Evolutionary conservation across 2,888 invertebrate species (phyloP), one percentile per base, ranked within the genome.

Genomic region (Parnassius glacialis): DNA sequence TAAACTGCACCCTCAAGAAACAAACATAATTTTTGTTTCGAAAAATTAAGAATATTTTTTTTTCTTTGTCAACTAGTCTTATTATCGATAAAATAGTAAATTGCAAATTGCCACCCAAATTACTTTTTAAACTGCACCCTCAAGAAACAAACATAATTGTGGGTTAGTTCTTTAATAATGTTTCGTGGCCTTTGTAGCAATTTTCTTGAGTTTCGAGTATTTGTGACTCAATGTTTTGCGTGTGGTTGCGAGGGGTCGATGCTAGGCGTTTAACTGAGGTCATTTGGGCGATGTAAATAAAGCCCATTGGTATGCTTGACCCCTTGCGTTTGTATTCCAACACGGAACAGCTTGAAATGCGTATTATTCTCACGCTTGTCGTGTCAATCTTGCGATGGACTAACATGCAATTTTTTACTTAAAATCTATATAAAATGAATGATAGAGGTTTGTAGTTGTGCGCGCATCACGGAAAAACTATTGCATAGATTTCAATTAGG

Each of bases 221-320:
- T 42, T 47, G 54, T 60, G 54, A 60, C n/a, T 60, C 54, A 60
- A 48, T 44, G 34, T 41, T n/a, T 59, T 13, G 60, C 48, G 48
- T 59, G 60, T 13, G n/a, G 20, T 25, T 54, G 11, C 43, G 53
- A 41, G n/a, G 53, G 43, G 44, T 45, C 44, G 55, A 45, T 20
- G 53, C 16, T 51, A 25, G 12, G 10, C 16, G 20, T 44, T 57
- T 44, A 9, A 13, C 47, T 47, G 56, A 56, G 56, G 56, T 44
- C 54, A 44, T 9, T 43, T 16, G 11, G 16, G 10, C 10, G 16
- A 41, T 13, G 48, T 48, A 48, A 48, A 48, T 13, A 13, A 9
- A 13, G 48, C 48, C 9, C 16, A 13, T 13, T 13, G 48, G 52
- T 11, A n/a, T 41, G 34, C 52, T 34, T 13, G 41, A 41, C 41